phyloP scores from a whole-genome alignment of 2,888 invertebrate species.

The Tipula lateralis region DNA sequence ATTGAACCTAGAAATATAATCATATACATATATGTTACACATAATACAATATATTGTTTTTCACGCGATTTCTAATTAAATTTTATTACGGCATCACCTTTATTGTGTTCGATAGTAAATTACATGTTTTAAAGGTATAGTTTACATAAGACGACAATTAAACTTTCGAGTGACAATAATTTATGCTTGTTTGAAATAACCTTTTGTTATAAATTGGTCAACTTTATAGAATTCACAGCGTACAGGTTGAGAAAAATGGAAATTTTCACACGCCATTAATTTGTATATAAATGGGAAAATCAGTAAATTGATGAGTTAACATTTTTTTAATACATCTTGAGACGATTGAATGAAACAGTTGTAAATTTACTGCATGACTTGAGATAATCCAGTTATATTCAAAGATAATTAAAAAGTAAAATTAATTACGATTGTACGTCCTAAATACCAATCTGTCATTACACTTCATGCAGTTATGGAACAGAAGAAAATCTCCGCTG shows the following conservation, averaged over 20 bases:
- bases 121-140: not conserved
- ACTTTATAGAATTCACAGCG: not conserved
- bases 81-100: not conserved
- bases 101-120: not conserved
- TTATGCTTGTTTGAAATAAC: not conserved
- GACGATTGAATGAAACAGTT: not conserved
- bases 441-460: not conserved
- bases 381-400: not conserved
- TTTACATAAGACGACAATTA: not conserved
- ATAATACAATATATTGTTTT: not conserved
- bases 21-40: not conserved
- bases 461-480: not conserved
- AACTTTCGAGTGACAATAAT: not conserved
- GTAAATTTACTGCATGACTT: not conserved
- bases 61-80: not conserved
- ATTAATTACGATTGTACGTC: not conserved
- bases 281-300: not conserved
- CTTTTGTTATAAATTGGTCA: not conserved
- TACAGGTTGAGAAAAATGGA: not conserved
- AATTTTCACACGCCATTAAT: not conserved
- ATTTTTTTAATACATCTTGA: not conserved
- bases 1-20: conserved; percentile 43
- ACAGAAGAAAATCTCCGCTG: not conserved
- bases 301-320: not conserved
- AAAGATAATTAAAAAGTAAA: not conserved